phyloP scores from a whole-genome alignment of 2,888 invertebrate genomes.

The Stenodema calcarata region DNA sequence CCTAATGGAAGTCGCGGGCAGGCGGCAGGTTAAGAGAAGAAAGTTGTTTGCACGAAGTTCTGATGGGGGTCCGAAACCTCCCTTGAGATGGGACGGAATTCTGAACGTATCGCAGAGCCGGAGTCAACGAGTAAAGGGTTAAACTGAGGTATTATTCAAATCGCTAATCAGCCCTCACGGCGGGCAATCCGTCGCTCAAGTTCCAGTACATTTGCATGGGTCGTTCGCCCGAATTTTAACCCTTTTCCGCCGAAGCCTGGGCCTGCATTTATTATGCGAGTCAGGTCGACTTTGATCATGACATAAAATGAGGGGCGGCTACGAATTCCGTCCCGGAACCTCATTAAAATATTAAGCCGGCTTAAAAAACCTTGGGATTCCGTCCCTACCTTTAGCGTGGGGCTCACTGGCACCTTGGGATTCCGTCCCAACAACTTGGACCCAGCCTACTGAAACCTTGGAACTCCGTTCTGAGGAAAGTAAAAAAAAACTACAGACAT shows the following conservation, averaged over 20 bases:
- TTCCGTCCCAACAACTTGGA: no score
- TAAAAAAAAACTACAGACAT: no score
- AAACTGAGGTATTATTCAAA: constrained; percentile 32
- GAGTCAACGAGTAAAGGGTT: not conserved
- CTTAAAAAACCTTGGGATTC: no score
- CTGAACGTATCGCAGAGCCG: not conserved
- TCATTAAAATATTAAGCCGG: no score
- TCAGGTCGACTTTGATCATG: not conserved
- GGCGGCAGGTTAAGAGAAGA: not conserved
- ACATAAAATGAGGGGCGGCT: not conserved
- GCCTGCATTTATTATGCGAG: not conserved
- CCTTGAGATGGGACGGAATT: not conserved
- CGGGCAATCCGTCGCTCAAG: not conserved
- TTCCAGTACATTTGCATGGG: not conserved
- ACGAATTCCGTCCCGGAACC: no score
- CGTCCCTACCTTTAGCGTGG: no score
- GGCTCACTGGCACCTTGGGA: no score
- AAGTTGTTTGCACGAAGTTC: constrained; percentile 16
- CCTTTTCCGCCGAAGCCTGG: not conserved
- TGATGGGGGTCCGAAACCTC: not conserved
- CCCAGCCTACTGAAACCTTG: no score
- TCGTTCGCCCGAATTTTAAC: not conserved
- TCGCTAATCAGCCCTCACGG: constrained; percentile 12
- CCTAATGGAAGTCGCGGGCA: not conserved
- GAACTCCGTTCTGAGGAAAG: no score